Evolutionary conservation across 2,797 vertebrate genomes (phyloP).

Genomic region (Typhlichthys subterraneus): DNA sequence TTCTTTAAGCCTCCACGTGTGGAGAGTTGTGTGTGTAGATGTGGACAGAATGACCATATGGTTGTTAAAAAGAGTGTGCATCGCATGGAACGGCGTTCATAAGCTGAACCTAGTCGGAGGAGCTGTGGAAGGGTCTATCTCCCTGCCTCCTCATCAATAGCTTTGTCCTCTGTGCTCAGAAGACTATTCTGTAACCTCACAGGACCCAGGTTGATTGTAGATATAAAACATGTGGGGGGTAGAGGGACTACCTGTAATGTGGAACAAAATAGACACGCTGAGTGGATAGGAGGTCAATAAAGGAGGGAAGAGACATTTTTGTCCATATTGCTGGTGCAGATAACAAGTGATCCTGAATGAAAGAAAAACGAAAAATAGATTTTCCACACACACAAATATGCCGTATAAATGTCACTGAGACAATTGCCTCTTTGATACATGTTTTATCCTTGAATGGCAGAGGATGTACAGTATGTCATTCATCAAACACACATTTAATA

Average conservation of each 20-base stretch:
- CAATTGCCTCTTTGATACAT: slow-evolving; percentile 9
- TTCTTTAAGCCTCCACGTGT: slow-evolving; percentile 25
- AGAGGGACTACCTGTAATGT: not conserved
- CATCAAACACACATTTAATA: slow-evolving; percentile 28
- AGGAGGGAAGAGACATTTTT: slow-evolving; percentile 23
- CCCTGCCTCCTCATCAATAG: slow-evolving; percentile 17
- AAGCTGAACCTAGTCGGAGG: not conserved
- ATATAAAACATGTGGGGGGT: not conserved
- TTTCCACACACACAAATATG: slow-evolving; percentile 12
- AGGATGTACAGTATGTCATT: slow-evolving; percentile 4
- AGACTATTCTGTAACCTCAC: too few relatives aligned
- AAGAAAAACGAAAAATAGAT: slow-evolving; percentile 3
- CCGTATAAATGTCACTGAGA: not conserved
- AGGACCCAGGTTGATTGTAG: not conserved
- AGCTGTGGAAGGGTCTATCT: slow-evolving; percentile 5
- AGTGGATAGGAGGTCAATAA: slow-evolving; percentile 18
- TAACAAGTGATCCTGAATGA: slow-evolving; percentile 1
- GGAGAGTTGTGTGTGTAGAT: slow-evolving; percentile 14
- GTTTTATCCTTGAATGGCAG: slow-evolving; percentile 28
- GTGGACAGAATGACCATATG: slow-evolving; percentile 7
- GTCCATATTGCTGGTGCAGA: slow-evolving; percentile 28
- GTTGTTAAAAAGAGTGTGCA: not conserved
- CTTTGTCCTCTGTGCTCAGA: not conserved
- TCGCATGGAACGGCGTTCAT: too few relatives aligned
- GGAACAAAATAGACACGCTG: slow-evolving; percentile 4